Evolutionary conservation across 2,797 vertebrate species (phyloP).

Genomic region (Gallirallus australis): DNA sequence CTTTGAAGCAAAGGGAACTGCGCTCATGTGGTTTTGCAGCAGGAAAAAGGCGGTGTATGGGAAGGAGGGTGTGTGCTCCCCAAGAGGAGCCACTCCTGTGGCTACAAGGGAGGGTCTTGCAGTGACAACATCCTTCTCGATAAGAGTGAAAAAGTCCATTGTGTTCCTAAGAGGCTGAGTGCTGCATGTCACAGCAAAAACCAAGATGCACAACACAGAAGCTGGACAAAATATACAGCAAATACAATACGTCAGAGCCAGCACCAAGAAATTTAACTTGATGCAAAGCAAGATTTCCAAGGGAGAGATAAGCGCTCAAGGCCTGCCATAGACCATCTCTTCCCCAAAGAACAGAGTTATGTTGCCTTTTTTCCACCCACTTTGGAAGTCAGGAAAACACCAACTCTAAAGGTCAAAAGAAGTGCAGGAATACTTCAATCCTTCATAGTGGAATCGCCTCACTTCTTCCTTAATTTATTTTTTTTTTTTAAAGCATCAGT

Average conservation of each 20-base stretch:
- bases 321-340: neutral
- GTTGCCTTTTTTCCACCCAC: neutral
- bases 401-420: neutral
- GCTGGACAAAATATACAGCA: neutral
- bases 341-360: neutral
- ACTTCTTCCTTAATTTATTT: neutral
- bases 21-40: neutral
- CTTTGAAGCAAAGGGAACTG: neutral
- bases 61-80: neutral
- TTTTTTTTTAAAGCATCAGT: neutral
- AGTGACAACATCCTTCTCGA: neutral
- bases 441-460: rapidly evolving
- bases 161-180: neutral
- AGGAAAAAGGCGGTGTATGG: neutral
- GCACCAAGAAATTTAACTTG: neutral
- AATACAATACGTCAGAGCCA: neutral
- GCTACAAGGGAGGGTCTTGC: neutral
- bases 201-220: neutral
- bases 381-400: neutral
- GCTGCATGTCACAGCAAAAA: neutral
- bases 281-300: neutral
- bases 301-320: neutral
- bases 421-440: neutral
- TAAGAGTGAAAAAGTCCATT: neutral
- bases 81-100: neutral